phyloP scores from a whole-genome alignment of 2,113 vertebrate genomes.

The Cisticola juncidis region DNA sequence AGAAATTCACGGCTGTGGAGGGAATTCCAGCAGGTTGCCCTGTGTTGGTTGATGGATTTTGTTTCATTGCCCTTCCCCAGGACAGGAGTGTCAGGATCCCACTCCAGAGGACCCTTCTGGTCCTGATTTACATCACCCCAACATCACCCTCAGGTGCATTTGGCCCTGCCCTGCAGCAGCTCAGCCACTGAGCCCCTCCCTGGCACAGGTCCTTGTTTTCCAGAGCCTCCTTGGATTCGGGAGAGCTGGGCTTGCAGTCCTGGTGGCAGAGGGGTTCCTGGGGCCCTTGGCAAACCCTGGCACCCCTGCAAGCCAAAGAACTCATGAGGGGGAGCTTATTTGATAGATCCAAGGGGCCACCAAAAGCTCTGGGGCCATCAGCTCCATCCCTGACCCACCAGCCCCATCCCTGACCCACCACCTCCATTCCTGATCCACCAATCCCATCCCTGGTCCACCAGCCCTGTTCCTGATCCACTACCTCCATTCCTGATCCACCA shows the following conservation, averaged over 20 bases:
- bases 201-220: background rate
- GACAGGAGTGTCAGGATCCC: background rate
- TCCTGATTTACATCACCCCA: background rate
- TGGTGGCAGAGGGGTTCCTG: background rate
- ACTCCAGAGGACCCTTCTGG: background rate
- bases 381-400: rapidly evolving
- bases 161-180: background rate
- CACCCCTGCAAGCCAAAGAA: background rate
- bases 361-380: background rate
- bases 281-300: background rate
- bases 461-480: rapidly evolving
- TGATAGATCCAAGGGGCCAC: background rate
- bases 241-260: background rate
- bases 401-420: rapidly evolving
- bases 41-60: background rate
- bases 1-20: background rate
- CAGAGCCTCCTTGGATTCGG: background rate
- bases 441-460: rapidly evolving
- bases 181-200: background rate
- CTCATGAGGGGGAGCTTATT: rapidly evolving
- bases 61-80: background rate
- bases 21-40: background rate
- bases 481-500: background rate
- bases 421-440: rapidly evolving
- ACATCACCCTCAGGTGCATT: background rate